phyloP scores from a whole-genome alignment of 2,888 invertebrate species.

The Hirtodrosophila alboralis region DNA sequence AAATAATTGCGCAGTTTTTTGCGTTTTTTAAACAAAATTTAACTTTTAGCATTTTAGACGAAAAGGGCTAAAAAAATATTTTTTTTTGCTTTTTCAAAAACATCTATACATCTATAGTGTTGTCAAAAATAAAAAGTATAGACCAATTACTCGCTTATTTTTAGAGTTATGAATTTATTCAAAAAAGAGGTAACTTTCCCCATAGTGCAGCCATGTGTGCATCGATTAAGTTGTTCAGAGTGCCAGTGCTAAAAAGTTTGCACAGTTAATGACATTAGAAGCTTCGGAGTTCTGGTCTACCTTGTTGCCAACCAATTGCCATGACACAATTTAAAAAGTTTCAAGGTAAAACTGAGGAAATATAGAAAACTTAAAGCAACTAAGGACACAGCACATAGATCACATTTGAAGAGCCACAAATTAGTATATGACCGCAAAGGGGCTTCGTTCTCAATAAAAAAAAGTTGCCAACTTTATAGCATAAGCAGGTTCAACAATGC shows the following conservation, averaged over 20 bases:
- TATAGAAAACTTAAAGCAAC: slow-evolving; percentile 20
- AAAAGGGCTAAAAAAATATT: too few relatives aligned
- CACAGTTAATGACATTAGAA: slow-evolving; percentile 64
- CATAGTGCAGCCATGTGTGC: slow-evolving; percentile 40
- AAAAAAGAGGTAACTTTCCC: too few relatives aligned
- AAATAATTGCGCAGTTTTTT: too few relatives aligned
- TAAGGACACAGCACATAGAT: slow-evolving; percentile 30
- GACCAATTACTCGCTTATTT: too few relatives aligned
- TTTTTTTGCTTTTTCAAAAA: too few relatives aligned
- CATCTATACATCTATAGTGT: too few relatives aligned
- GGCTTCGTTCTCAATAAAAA: slow-evolving; percentile 21
- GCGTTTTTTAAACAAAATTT: too few relatives aligned
- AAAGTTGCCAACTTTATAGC: slow-evolving; percentile 26
- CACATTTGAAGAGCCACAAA: slow-evolving; percentile 38
- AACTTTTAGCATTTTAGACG: too few relatives aligned
- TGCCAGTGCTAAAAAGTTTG: slow-evolving; percentile 55
- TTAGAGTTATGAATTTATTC: too few relatives aligned
- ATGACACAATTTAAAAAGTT: slow-evolving; percentile 52
- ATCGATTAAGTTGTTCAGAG: slow-evolving; percentile 67
- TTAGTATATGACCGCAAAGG: slow-evolving; percentile 42
- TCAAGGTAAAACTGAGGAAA: slow-evolving; percentile 7
- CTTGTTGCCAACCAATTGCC: slow-evolving; percentile 30
- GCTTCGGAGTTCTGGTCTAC: too few relatives aligned
- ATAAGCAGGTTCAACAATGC: slow-evolving; percentile 53
- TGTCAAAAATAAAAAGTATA: too few relatives aligned